These are phyloP conservation scores for Ochotona princeps DNA, from an alignment of 2,113 vertebrate species.

Conservation along the genomic window DNA sequence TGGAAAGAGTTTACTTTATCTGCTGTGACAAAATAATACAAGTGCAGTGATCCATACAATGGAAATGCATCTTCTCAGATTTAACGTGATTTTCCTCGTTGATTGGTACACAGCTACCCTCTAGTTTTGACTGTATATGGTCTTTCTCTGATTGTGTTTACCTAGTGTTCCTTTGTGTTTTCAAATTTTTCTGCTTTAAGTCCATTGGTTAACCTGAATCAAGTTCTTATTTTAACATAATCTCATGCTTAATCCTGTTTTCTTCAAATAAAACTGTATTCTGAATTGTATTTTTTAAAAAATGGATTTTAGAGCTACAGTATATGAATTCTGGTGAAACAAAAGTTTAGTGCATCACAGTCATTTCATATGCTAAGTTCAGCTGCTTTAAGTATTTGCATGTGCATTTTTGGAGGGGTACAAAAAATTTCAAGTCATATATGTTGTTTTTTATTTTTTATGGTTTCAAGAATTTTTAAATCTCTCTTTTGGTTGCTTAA, in stretches of 20 bases:
- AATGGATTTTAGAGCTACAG: background rate
- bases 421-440: background rate
- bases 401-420: background rate
- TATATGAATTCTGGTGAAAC: background rate
- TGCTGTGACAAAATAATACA: too few species aligned
- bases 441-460: background rate
- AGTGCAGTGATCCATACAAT: too few species aligned
- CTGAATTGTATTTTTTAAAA: background rate
- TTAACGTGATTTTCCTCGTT: too few species aligned
- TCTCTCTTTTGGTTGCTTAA: background rate
- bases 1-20: too few species aligned
- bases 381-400: conserved; percentile 1
- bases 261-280: background rate
- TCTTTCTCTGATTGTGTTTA: background rate
- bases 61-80: too few species aligned
- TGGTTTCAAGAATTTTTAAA: background rate
- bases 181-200: background rate
- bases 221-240: background rate
- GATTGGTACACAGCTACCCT: too few species aligned
- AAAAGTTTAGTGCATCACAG: background rate
- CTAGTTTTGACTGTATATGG: background rate
- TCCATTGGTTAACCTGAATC: background rate
- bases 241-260: background rate
- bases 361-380: background rate
- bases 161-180: background rate